Conservation (phyloP, 35 echinoderm and acorn worm species). For the Heliocidaris tuberculata region DNA sequence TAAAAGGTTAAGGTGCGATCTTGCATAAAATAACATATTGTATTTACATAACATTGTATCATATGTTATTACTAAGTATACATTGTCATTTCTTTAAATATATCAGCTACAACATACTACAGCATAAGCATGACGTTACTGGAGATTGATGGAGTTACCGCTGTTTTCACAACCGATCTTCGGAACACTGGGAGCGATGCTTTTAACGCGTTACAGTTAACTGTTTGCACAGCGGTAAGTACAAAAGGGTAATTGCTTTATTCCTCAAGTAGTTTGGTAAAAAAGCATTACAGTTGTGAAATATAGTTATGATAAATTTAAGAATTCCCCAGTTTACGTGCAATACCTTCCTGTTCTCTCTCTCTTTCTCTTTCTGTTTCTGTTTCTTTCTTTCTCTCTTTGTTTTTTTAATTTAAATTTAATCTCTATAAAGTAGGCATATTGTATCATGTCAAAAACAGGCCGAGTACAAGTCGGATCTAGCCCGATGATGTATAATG, state of each 20-base stretch:
- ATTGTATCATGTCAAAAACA: too few relatives aligned
- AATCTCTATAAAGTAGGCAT: too few relatives aligned
- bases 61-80: too few relatives aligned
- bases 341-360: background rate
- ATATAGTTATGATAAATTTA: background rate
- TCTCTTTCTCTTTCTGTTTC: background rate
- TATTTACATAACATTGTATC: too few relatives aligned
- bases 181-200: background rate
- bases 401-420: too few relatives aligned
- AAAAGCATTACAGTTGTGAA: background rate
- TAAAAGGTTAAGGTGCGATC: too few relatives aligned
- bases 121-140: background rate
- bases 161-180: conserved; percentile 19
- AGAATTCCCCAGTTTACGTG: background rate
- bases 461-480: too few relatives aligned
- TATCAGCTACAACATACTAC: conserved; percentile 15
- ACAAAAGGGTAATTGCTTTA: background rate
- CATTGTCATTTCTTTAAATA: background rate
- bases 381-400: background rate
- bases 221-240: conserved; percentile 30
- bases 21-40: too few relatives aligned
- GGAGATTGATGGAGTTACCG: conserved; percentile 5
- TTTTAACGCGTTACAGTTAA: background rate
- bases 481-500: too few relatives aligned
- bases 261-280: background rate